Base-by-base conservation (phyloP, 2,888 invertebrate genomes). In the Dasysyrphus albostriatus region DNA sequence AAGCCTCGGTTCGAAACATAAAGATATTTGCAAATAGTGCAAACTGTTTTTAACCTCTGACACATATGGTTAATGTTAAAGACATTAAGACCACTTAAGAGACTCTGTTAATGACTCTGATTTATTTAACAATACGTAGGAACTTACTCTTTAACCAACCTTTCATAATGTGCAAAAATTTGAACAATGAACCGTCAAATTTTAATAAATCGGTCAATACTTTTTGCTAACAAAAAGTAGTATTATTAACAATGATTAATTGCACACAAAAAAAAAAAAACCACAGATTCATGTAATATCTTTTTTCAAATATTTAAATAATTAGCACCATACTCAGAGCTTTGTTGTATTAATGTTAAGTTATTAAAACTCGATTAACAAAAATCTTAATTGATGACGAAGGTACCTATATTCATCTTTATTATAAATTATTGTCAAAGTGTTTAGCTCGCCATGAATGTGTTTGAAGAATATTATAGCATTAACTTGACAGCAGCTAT, bases 401-500 rank as follows among this genome's bases (percentile, higher is more conserved):
- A 47, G 0, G 8, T 47, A 9, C 42, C 42, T n/a, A 7, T 7
- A 44, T 44, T 42, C 5, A 6, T 44, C 44, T 44, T 14, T n/a
- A n/a, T 14, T n/a, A n/a, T 44, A n/a, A 44, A 7, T 44, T 44
- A 47, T 47, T 16, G 47, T 16, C 3, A 16, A 47, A n/a, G n/a
- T n/a, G 8, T 16, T 47, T 3, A 47, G 5, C 32, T 32, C n/a
- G n/a, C 32, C 32, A 32, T 32, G 32, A 32, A 32, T 7, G 32
- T 16, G 8, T 16, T 59, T 37, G 12, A 59, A 19, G 19, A 37
- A 59, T 59, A 19, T 12, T 59, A 19, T 12, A 24, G 24, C 24
- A 24, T 59, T 39, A 19, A 59, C 59, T 39, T 59, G 39, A 24
- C 39, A 39, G 39, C 39, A 39, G 39, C 19, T 59, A 37, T 59